Percentiles rank a stretch among this genome's conserved stretches.
Conservation (phyloP, 2,113 vertebrate genomes). For the Chloropsis hardwickii region DNA sequence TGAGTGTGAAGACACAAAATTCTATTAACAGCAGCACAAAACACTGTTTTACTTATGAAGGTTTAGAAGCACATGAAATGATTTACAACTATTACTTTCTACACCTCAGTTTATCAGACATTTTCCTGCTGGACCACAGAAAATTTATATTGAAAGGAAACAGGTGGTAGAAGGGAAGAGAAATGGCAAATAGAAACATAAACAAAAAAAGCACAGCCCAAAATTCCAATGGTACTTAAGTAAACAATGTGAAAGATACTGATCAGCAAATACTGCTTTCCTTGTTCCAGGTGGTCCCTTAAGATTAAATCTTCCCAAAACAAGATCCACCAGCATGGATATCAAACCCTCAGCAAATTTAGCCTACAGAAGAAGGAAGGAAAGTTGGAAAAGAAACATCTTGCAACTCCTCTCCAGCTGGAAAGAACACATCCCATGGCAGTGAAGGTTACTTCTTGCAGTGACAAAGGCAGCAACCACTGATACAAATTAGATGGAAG, state of each 20-base stretch:
- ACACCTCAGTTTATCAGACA: neutral
- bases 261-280: neutral
- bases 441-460: neutral
- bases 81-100: neutral
- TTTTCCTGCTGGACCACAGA: neutral
- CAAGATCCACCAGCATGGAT: neutral
- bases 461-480: neutral
- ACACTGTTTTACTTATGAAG: neutral
- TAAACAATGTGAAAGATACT: slow-evolving; percentile 27
- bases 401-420: neutral
- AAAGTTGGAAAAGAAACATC: neutral
- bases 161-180: slow-evolving; percentile 29
- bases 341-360: neutral
- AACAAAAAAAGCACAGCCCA: neutral
- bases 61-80: neutral
- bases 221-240: neutral
- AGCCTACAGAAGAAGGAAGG: neutral
- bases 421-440: neutral
- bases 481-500: neutral
- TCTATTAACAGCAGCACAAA: neutral
- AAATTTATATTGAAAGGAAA: slow-evolving; percentile 37
- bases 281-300: neutral
- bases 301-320: neutral
- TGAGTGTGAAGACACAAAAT: neutral
- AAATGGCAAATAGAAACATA: slow-evolving; percentile 37